Percentiles rank a stretch among this genome's conserved stretches.
phyloP scores from a whole-genome alignment of 2,888 invertebrate genomes.

The Amphipoea oculea region DNA sequence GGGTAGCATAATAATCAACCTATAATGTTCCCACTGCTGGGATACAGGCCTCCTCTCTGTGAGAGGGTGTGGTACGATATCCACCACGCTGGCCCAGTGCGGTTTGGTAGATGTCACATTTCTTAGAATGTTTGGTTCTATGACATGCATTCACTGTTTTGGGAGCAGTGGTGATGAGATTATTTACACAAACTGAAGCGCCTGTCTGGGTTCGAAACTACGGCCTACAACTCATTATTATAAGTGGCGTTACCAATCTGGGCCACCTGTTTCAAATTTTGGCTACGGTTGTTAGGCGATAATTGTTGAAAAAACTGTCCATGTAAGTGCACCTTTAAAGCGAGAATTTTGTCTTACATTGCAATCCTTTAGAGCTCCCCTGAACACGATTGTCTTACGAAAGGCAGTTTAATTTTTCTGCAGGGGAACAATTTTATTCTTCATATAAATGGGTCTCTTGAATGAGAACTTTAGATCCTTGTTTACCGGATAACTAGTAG shows the following conservation, averaged over 20 bases:
- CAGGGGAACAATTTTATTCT: slow-evolving; percentile 17
- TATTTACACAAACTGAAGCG: too few species aligned
- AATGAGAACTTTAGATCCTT: not conserved
- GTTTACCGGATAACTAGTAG: not conserved
- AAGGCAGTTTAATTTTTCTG: slow-evolving; percentile 14
- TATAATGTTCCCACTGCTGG: not conserved
- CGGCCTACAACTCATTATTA: too few species aligned
- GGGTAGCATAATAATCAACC: not conserved
- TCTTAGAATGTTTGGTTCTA: too few species aligned
- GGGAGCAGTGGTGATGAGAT: too few species aligned
- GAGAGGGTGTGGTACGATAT: not conserved
- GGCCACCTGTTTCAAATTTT: not conserved
- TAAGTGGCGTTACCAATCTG: too few species aligned
- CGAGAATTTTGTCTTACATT: not conserved
- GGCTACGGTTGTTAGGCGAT: too few species aligned
- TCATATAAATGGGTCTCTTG: not conserved
- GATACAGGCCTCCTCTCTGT: not conserved
- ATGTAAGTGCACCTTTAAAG: not conserved
- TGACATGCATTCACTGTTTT: too few species aligned
- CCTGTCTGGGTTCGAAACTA: too few species aligned
- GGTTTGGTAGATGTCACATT: not conserved
- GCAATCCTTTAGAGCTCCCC: slow-evolving; percentile 8
- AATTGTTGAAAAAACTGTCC: not conserved
- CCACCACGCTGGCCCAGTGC: not conserved
- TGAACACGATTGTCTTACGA: slow-evolving; percentile 1